A percentile compares a stretch with the other conserved stretches of the same genome.
These are phyloP conservation scores for Zaprionus lineosus DNA, from an alignment of 2,888 invertebrate species.

Conservation along the genomic window DNA sequence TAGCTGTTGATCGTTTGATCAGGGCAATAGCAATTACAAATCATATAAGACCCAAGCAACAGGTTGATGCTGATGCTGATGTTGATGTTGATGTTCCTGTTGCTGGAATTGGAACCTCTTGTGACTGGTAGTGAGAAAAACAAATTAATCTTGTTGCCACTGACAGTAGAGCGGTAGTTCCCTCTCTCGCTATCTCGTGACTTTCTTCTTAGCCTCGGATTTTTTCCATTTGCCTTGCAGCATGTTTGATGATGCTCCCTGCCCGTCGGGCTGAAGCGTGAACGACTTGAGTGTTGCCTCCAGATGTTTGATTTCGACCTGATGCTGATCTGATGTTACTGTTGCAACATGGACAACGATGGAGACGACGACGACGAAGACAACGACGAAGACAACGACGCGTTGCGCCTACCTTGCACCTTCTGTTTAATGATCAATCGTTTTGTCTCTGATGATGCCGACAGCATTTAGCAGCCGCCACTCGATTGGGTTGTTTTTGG, in stretches of 20 bases:
- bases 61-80: conserved; percentile 60
- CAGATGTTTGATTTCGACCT: conserved; percentile 75
- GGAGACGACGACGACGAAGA: too few relatives aligned
- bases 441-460: conserved; percentile 74
- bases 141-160: conserved; percentile 73
- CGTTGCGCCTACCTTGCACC: conserved; percentile 70
- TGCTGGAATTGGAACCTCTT: conserved; percentile 34
- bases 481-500: conserved; percentile 47
- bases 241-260: conserved; percentile 48
- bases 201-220: conserved; percentile 54
- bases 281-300: conserved; percentile 43
- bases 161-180: conserved; percentile 39
- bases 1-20: conserved; percentile 50
- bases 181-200: conserved; percentile 36
- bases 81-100: conserved; percentile 32
- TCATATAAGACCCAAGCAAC: conserved; percentile 48
- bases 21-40: conserved; percentile 62
- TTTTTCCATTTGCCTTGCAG: conserved; percentile 47
- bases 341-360: too few relatives aligned
- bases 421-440: conserved; percentile 79
- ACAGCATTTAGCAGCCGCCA: conserved; percentile 68
- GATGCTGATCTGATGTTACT: conserved; percentile 35
- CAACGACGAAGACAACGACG: conserved; percentile 42
- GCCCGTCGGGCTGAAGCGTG: conserved; percentile 32
- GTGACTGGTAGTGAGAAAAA: conserved; percentile 51